phyloP scores from a whole-genome alignment of 2,113 vertebrate species.

The Hucho hucho region DNA sequence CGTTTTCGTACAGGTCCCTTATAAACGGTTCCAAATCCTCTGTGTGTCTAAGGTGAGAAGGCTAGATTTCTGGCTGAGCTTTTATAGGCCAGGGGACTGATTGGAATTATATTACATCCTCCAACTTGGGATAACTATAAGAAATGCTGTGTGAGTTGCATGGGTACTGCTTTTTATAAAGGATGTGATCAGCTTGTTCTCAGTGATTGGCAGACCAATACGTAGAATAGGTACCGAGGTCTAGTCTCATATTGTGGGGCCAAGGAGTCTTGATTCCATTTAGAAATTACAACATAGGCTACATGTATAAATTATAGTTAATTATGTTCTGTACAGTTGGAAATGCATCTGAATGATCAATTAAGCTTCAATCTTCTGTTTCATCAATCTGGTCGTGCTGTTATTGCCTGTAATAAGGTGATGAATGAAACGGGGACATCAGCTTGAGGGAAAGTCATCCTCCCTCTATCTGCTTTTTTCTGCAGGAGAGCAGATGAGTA shows the following conservation, averaged over 20 bases:
- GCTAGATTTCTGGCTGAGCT: neutral
- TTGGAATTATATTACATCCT: constrained; percentile 1
- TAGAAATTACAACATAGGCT: neutral
- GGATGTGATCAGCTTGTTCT: neutral
- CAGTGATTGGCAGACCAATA: neutral
- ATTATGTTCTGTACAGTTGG: neutral
- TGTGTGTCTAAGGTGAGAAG: constrained; percentile 3
- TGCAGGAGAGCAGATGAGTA: constrained; percentile 43
- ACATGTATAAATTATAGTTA: neutral
- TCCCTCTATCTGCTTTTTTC: constrained; percentile 33
- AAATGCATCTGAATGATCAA: constrained; percentile 6
- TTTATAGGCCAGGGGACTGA: neutral
- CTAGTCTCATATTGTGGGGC: neutral
- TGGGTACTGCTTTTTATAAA: neutral
- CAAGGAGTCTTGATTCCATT: neutral
- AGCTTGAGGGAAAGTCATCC: constrained; percentile 41
- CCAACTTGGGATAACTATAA: neutral
- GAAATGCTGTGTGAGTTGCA: neutral
- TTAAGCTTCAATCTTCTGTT: neutral
- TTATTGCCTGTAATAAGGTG: constrained; percentile 49
- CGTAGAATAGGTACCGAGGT: too few relatives aligned
- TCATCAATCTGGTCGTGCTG: constrained; percentile 16
- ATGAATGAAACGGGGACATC: constrained; percentile 43
- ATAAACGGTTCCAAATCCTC: constrained; percentile 2
- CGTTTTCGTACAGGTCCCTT: neutral